Evolutionary conservation across 2,113 vertebrate genomes (phyloP).

Genomic region (Phalacrocorax pelagicus): DNA sequence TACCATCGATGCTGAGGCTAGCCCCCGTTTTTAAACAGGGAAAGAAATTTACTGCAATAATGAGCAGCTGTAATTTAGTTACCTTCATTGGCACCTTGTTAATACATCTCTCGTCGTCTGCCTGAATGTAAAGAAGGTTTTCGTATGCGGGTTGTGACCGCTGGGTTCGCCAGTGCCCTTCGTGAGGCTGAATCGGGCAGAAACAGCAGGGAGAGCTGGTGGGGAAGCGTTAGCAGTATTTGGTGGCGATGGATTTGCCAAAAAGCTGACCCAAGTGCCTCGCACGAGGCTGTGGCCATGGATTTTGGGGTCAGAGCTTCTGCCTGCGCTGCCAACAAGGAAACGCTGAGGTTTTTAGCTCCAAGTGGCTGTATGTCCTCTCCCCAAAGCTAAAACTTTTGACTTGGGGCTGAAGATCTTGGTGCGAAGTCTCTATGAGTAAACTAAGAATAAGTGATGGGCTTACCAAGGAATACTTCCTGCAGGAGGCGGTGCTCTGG

Average conservation of each 20-base stretch:
- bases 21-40: background rate
- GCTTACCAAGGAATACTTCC: background rate
- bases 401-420: background rate
- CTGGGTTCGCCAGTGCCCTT: background rate
- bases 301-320: background rate
- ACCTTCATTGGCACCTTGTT: background rate
- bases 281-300: fast-evolving
- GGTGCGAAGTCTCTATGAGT: background rate
- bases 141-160: background rate
- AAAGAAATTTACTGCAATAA: background rate
- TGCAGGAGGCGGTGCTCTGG: background rate
- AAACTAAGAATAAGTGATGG: background rate
- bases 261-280: background rate
- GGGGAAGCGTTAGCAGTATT: background rate
- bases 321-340: background rate
- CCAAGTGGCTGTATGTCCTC: background rate
- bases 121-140: background rate
- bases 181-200: background rate
- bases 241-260: background rate
- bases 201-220: background rate
- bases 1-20: background rate
- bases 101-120: background rate
- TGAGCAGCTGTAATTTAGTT: background rate
- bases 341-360: background rate
- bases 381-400: background rate